Conservation (phyloP, 37 sponge, comb jelly and placozoan species). For the Beroe ovata region DNA sequence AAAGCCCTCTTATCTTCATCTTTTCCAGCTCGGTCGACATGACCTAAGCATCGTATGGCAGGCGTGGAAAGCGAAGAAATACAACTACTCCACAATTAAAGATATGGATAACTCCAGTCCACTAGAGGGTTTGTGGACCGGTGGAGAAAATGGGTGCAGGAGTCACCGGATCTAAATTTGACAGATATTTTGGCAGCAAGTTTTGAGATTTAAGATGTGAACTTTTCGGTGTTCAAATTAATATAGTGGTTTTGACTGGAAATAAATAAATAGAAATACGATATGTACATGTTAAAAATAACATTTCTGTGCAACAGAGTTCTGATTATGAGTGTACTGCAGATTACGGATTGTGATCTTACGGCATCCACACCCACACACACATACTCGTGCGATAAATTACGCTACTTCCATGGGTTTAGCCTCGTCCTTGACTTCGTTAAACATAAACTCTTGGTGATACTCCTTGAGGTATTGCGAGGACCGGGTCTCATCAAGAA, state of each 20-base stretch:
- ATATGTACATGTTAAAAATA: neutral
- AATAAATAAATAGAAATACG: neutral
- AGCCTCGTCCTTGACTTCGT: constrained; percentile 69
- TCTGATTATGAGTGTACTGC: too few relatives aligned
- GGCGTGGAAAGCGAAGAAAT: constrained; percentile 6
- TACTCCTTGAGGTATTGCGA: constrained; percentile 90
- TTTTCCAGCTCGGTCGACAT: constrained; percentile 21
- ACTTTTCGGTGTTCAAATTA: neutral
- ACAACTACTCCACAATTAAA: neutral
- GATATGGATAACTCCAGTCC: neutral
- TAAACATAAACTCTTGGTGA: constrained; percentile 81
- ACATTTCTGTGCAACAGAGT: neutral
- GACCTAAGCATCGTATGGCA: neutral
- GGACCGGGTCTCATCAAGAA: constrained; percentile 90
- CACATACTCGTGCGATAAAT: too few relatives aligned
- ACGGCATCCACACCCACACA: too few relatives aligned
- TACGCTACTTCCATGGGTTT: constrained; percentile 34
- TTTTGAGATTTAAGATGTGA: neutral
- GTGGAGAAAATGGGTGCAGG: neutral
- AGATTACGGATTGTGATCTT: too few relatives aligned
- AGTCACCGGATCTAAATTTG: neutral
- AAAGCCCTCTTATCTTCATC: too few relatives aligned
- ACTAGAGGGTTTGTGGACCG: neutral
- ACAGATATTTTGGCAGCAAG: neutral
- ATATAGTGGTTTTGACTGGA: neutral